Base-by-base conservation (phyloP, 2,888 invertebrate genomes). In the Protula sp. region DNA sequence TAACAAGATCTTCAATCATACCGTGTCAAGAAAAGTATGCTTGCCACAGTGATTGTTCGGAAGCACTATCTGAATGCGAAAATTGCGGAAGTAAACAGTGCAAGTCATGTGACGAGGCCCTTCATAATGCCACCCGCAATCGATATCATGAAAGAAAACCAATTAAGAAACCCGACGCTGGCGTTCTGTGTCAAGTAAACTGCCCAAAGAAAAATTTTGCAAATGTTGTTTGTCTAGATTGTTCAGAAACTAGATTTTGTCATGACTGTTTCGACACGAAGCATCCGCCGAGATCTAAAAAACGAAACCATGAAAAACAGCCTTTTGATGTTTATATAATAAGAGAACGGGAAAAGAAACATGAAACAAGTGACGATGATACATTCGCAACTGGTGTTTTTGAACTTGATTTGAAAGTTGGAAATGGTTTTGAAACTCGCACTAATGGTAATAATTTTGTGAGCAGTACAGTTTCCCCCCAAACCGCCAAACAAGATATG, bases 51-150 rank as follows among this genome's bases (percentile, higher is more conserved):
- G 74, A 73, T 28, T 62, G 67, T 9, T 67, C 77, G 4, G 71
- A 72, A 59, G 80, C 81, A 14, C 66, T 67, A 54, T 75, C 65
- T 61, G 62, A 63, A 47, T 81, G 81, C 67, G 71, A 70, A 30
- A 74, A 80, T 47, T 81, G 81, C 67, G 73, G 72, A 47, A 73
- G 77, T 29, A 67, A 73, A 47, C 81, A 81, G 65, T 81, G 81
- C 68, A 55, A 67, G 48, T 66, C 68, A 27, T 81, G 81, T 67
- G 79, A 79, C 61, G 67, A 66, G 27, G 64, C 71, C 31, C 66
- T 81, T 19, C 81, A 81, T 66, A 67, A 68, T 55, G 64, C 68
- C 47, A 57, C 62, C 24, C 76, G 74, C 59, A 67, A 72, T 60
- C 68, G 71, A 53, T 75, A 74, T 65, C 81, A 81, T 62, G 75